Evolutionary conservation across 1,140 invertebrate species (phyloP), one percentile per base, ranked within the genome.

Genomic region (Delia radicum): DNA sequence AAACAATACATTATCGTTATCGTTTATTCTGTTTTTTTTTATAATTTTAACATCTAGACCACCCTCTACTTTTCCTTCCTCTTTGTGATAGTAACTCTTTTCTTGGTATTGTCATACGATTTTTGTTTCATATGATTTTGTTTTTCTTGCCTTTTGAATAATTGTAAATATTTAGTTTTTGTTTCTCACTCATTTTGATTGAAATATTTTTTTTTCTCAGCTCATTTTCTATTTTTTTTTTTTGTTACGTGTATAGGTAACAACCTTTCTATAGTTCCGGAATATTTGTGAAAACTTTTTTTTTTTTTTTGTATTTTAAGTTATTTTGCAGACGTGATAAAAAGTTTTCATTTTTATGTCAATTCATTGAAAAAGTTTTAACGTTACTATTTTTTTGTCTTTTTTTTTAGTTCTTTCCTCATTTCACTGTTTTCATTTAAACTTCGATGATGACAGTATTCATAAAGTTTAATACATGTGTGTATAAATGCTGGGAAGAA

Each of bases 81-180:
- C 10, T 42, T 3, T 42, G 12, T 3, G 3, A 42, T 42, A 12
- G 37, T 12, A 42, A 10, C 61, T 27, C 3, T 2, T 27, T 26
- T 62, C 5, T 63, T 63, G 26, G 10, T 12, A 27, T 27, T 28
- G 26, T 26, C 0, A 12, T 27, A 26, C 55, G 6, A 13, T 8
- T 7, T 8, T 28, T 63, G 46, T 26, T 24, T 4, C 26, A 12
- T 18, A 48, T 63, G 26, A 21, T 27, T 27, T 63, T 24, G 12
- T 27, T 27, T 26, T 24, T 21, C 55, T 21, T 61, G 18, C 24
- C 10, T 61, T 37, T 37, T 13, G 13, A 18, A 61, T 26, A 61
- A 61, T 61, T 61, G 55, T 61, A 61, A 61, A 61, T 63, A 63
- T 63, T 63, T 27, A 27, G 61, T 63, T 63, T 27, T 63, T 28